Evolutionary conservation across 2,113 vertebrate species (phyloP).

Genomic region (Ploceus nigricollis): DNA sequence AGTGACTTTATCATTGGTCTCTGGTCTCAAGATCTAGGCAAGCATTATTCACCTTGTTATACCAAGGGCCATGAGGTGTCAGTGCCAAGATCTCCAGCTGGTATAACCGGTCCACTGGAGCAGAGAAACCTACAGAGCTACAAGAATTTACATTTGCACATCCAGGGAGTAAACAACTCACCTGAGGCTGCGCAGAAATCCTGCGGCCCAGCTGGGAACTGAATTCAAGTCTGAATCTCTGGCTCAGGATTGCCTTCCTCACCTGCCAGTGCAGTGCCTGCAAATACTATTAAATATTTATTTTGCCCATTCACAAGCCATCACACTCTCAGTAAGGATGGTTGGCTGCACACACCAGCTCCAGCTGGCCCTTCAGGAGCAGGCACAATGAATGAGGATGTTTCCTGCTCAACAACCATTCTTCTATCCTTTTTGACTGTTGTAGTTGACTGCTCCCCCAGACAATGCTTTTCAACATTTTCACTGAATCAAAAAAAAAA

Average conservation of each 20-base stretch:
- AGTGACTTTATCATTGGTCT: background rate
- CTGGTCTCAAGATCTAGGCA: background rate
- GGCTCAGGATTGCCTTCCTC: background rate
- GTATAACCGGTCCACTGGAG: background rate
- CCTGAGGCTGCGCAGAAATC: background rate
- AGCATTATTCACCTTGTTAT: background rate
- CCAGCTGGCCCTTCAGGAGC: background rate
- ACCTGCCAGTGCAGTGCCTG: background rate
- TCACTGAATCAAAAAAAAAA: background rate
- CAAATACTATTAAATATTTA: background rate
- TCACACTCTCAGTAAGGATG: background rate
- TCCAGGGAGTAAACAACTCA: background rate
- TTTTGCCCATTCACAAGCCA: background rate
- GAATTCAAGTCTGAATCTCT: background rate
- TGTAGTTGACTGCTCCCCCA: background rate
- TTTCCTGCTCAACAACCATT: background rate
- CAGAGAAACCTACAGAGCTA: background rate
- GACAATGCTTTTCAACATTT: slow-evolving; percentile 6
- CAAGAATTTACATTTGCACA: background rate
- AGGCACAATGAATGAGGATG: background rate
- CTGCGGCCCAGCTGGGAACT: background rate
- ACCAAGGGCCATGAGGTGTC: background rate
- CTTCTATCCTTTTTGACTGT: background rate
- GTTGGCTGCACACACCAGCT: background rate
- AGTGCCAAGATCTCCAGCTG: background rate